Evolutionary conservation across 2,888 invertebrate species (phyloP).

Genomic region (Eurois occulta): DNA sequence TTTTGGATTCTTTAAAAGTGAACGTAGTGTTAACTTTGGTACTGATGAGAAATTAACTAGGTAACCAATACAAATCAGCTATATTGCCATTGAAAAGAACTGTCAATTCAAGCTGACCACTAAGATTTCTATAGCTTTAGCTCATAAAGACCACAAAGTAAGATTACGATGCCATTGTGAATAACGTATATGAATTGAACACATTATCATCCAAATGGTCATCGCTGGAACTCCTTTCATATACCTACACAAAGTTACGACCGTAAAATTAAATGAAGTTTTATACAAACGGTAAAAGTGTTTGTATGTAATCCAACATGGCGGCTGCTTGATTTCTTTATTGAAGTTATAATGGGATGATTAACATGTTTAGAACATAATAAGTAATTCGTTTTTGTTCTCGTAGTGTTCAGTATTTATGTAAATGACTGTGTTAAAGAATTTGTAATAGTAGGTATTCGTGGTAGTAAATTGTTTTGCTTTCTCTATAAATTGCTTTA

Average conservation of each 20-base stretch:
- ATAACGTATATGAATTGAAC: slow-evolving; percentile 30
- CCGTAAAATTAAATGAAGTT: slow-evolving; percentile 45
- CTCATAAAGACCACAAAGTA: slow-evolving; percentile 43
- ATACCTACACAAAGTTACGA: slow-evolving; percentile 41
- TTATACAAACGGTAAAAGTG: slow-evolving; percentile 47
- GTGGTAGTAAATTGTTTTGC: neutral
- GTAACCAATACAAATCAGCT: slow-evolving; percentile 18
- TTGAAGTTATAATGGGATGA: slow-evolving; percentile 21
- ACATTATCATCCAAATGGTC: slow-evolving; percentile 44
- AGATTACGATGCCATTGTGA: slow-evolving; percentile 32
- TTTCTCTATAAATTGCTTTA: slow-evolving; percentile 34
- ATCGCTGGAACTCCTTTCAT: slow-evolving; percentile 38
- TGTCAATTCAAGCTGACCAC: slow-evolving; percentile 14
- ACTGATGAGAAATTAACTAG: neutral
- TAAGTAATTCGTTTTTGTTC: slow-evolving; percentile 13
- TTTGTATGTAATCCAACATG: slow-evolving; percentile 24
- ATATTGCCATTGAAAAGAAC: neutral
- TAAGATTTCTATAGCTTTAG: neutral
- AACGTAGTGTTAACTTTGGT: neutral
- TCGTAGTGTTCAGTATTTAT: neutral
- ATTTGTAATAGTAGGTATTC: slow-evolving; percentile 7
- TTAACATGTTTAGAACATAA: slow-evolving; percentile 15
- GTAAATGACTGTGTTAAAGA: neutral
- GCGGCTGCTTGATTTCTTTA: slow-evolving; percentile 11
- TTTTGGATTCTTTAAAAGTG: neutral